Evolutionary conservation across 2,113 vertebrate genomes (phyloP), one percentile per base, ranked within the genome.

Genomic region (Paradoxurus hermaphroditus): DNA sequence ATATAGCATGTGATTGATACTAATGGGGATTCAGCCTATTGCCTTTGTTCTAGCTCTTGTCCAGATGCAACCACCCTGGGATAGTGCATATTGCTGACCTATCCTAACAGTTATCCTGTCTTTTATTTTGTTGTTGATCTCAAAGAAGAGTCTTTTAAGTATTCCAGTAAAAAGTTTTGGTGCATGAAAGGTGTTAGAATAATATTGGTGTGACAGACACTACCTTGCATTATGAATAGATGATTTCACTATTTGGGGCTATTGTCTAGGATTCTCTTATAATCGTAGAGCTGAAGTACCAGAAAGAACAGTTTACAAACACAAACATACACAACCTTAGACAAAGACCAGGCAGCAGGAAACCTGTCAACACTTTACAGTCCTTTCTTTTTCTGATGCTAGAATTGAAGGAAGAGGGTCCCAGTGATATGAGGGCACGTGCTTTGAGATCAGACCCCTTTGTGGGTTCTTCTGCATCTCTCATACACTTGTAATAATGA

Each of bases 171-270:
- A 88, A 90, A 62, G 39, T 12, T 83, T 21, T 92, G 36, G 14
- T 63, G 3, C 27, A 56, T 49, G 7, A 12, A 78, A 90, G 2
- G 21, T 73, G 3, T 91, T 90, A 90, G 46, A 29, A 67, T 94
- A n/a, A 70, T 19, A 84, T 0, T 77, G 39, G 29, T 16, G 27
- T 77, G 39, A 46, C 27, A 90, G 70, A 59, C 12, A 53, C 5
- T 31, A 18, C 12, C n/a, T 84, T 94, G 51, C 9, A 77, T 36
- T 59, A 12, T 75, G 41, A 93, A 62, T 34, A 78, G 16, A 41
- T 63, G 49, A 96, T 91, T 96, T 94, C 23, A 86, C 96, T 84
- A 92, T 90, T 27, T 90, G 36, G 62, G 16, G 44, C 23, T 92
- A 7, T 92, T 92, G 63, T 82, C 67, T 84, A 88, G 31, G 36